Evolutionary conservation across 2,888 invertebrate genomes (phyloP).

Genomic region (Acronicta alni): DNA sequence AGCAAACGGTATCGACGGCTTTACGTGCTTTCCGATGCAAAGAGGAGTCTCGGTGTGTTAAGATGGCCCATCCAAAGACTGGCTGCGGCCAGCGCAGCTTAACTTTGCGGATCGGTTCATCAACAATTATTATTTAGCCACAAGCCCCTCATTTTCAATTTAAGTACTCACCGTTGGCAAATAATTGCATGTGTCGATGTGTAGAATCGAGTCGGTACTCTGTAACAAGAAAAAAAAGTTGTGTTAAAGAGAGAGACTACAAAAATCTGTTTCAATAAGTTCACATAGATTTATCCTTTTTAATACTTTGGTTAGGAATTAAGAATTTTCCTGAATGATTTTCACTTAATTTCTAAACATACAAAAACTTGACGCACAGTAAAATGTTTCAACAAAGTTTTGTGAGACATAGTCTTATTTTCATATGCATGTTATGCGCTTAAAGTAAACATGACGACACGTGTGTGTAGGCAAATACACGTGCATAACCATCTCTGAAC

Average conservation of each 20-base stretch:
- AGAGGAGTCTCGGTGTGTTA: too few species aligned
- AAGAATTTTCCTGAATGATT: too few species aligned
- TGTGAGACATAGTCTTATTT: not conserved
- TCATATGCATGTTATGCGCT: not conserved
- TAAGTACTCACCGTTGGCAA: constrained; percentile 60
- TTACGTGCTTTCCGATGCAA: too few species aligned
- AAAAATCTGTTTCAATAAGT: too few species aligned
- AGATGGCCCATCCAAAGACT: too few species aligned
- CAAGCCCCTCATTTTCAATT: not conserved
- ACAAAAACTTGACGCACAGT: not conserved
- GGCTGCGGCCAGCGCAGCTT: too few species aligned
- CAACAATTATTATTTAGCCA: too few species aligned
- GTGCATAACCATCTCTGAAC: constrained; percentile 7
- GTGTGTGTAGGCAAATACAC: constrained; percentile 20
- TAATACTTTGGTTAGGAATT: too few species aligned
- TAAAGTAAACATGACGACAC: constrained; percentile 9
- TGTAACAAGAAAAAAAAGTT: constrained; percentile 56
- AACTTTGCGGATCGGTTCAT: too few species aligned
- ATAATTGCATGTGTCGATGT: constrained; percentile 34
- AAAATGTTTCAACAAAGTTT: not conserved
- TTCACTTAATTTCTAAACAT: not conserved
- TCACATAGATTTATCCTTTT: too few species aligned
- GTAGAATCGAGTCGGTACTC: constrained; percentile 43
- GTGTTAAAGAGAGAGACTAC: too few species aligned
- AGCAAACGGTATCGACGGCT: too few species aligned